phyloP scores from a whole-genome alignment of 2,113 vertebrate species.

The Trogon melanurus region DNA sequence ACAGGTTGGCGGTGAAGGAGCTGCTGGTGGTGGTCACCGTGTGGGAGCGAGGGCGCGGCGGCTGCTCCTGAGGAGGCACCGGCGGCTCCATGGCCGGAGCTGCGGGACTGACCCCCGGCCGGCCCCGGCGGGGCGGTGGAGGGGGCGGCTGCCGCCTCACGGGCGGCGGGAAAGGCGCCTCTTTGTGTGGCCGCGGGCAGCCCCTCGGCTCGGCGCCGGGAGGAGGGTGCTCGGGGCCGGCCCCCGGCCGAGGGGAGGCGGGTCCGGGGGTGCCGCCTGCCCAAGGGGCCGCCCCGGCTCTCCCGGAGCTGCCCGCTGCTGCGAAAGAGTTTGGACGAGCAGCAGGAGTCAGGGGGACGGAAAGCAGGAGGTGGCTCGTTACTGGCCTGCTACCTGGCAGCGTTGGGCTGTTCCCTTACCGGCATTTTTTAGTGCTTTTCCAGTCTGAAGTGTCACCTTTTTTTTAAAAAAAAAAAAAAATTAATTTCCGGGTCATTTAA shows the following conservation, averaged over 20 bases:
- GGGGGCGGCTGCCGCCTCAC: neutral
- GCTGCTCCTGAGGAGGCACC: conserved; percentile 55
- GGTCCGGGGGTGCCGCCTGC: neutral
- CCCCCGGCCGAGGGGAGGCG: neutral
- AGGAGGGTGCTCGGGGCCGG: neutral
- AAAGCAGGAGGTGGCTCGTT: neutral
- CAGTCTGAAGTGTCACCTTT: neutral
- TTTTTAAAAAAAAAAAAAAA: neutral
- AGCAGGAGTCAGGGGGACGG: neutral
- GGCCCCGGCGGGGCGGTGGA: neutral
- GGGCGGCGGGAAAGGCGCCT: neutral
- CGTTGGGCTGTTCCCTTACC: neutral
- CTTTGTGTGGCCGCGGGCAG: neutral
- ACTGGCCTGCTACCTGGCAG: neutral
- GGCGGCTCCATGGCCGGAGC: conserved; percentile 60
- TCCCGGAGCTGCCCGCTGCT: neutral
- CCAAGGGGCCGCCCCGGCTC: neutral
- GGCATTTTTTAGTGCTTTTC: neutral
- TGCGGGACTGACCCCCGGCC: neutral
- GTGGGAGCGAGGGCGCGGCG: conserved; percentile 70
- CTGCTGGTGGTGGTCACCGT: conserved; percentile 81
- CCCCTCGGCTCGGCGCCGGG: neutral
- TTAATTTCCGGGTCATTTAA: neutral
- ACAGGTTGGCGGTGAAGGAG: conserved; percentile 78
- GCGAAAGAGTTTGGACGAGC: neutral